Percentiles rank a stretch among this genome's conserved stretches.
phyloP scores from a whole-genome alignment of 2,888 invertebrate species.

The Meganola albula region DNA sequence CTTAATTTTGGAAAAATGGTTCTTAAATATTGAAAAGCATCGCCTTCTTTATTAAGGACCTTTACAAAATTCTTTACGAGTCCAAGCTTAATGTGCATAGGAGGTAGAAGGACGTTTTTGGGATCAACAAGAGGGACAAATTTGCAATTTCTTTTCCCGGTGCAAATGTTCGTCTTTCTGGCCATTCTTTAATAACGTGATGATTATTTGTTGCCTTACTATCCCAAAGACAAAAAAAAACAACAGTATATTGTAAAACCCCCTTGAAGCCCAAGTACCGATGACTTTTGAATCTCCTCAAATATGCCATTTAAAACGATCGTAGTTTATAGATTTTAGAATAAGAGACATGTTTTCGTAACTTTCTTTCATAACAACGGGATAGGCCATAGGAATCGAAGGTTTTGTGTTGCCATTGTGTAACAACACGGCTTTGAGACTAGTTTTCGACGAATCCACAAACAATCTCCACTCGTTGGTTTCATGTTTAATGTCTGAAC shows the following conservation, averaged over 20 bases:
- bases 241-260: slow-evolving; percentile 6
- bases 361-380: neutral
- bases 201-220: slow-evolving; percentile 3
- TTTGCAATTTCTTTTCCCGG: neutral
- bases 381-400: neutral
- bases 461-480: neutral
- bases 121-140: neutral
- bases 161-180: neutral
- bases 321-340: neutral
- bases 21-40: slow-evolving; percentile 7
- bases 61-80: slow-evolving; percentile 18
- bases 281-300: slow-evolving; percentile 8
- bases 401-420: neutral
- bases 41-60: slow-evolving; percentile 8
- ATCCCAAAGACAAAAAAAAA: slow-evolving; percentile 7
- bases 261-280: slow-evolving; percentile 4
- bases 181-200: neutral
- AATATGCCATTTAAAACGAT: neutral
- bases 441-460: neutral
- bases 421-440: neutral
- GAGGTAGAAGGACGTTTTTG: slow-evolving; percentile 10
- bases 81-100: slow-evolving; percentile 16
- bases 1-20: neutral
- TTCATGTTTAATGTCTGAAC: neutral
- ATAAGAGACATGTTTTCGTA: neutral